A percentile compares a stretch with the other conserved stretches of the same genome.
Conservation (phyloP, 2,888 invertebrate genomes). For the Anthoptus insignis region DNA sequence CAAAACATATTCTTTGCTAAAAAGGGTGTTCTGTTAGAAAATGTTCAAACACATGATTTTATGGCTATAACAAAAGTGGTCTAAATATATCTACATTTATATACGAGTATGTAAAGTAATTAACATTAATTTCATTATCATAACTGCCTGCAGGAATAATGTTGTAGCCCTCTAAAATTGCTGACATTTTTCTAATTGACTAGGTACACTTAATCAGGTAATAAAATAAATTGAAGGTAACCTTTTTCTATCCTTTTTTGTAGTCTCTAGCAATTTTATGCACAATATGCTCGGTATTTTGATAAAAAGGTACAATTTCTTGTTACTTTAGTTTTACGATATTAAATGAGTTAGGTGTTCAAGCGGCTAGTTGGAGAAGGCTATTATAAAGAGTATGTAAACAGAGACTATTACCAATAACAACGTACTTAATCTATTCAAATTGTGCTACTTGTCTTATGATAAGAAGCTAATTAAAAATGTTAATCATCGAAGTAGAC, state of each 20-base stretch:
- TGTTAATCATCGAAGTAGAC: neutral
- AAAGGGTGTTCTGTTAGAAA: neutral
- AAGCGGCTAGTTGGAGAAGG: neutral
- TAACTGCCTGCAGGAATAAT: constrained; percentile 16
- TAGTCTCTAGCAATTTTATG: neutral
- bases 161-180: constrained; percentile 13
- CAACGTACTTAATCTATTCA: neutral
- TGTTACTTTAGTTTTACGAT: neutral
- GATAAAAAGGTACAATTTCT: constrained; percentile 10
- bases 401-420: neutral
- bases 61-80: neutral
- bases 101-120: constrained; percentile 5
- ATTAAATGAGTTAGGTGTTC: neutral
- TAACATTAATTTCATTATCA: constrained; percentile 30
- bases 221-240: constrained; percentile 20
- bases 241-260: neutral
- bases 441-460: neutral
- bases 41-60: constrained; percentile 19
- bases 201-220: constrained; percentile 13
- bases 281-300: neutral
- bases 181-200: constrained; percentile 33
- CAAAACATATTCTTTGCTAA: neutral
- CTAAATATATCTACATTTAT: constrained; percentile 14
- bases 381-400: neutral
- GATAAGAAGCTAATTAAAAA: constrained; percentile 11